Conservation (phyloP, 2,888 invertebrate genomes). For the Epicampocera succincta region DNA sequence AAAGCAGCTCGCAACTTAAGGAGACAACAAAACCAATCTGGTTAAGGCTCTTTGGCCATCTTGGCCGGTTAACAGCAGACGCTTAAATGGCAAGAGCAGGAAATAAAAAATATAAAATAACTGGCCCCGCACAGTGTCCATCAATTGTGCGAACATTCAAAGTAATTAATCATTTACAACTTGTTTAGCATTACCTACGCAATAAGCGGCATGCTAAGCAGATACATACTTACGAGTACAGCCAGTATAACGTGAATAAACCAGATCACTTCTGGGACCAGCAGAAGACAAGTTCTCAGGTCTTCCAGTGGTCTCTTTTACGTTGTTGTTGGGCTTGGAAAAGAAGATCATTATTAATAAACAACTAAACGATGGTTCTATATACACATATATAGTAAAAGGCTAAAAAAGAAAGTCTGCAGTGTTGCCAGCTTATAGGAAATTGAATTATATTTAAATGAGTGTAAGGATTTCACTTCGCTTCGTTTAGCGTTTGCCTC, state of each 20-base stretch:
- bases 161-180: slow-evolving; percentile 68
- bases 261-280: slow-evolving; percentile 46
- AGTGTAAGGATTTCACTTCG: too few relatives aligned
- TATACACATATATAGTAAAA: too few relatives aligned
- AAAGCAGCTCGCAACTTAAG: slow-evolving; percentile 8
- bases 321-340: too few relatives aligned
- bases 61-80: slow-evolving; percentile 13
- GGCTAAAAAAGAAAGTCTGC: too few relatives aligned
- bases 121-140: slow-evolving; percentile 58
- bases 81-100: slow-evolving; percentile 32
- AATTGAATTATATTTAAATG: too few relatives aligned
- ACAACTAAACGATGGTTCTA: too few relatives aligned
- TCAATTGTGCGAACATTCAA: slow-evolving; percentile 65
- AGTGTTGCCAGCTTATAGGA: too few relatives aligned
- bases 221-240: not conserved
- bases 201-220: slow-evolving; percentile 42
- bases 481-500: too few relatives aligned
- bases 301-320: too few relatives aligned
- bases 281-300: not conserved
- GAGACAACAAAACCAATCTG: slow-evolving; percentile 53
- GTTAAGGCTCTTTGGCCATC: slow-evolving; percentile 17
- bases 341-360: too few relatives aligned
- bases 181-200: slow-evolving; percentile 68
- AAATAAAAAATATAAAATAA: slow-evolving; percentile 26
- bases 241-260: slow-evolving; percentile 5